Evolutionary conservation across 2,113 vertebrate genomes (phyloP), one percentile per base, ranked within the genome.

Genomic region (Ptilonorhynchus violaceus): DNA sequence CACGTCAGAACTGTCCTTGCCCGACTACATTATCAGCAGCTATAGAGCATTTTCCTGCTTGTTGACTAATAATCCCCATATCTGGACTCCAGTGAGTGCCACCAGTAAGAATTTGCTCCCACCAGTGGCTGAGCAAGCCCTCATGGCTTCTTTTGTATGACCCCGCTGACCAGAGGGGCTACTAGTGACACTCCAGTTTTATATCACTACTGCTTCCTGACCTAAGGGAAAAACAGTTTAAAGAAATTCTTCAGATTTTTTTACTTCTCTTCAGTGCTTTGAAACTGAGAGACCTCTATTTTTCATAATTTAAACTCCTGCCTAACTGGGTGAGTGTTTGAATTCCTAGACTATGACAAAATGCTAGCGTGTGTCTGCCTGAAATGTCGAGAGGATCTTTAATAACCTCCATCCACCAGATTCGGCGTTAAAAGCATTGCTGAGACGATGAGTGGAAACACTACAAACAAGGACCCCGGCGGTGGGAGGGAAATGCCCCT

Each of bases 331-430:
- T 92, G 96, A 98, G 95, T 97, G 94, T 98, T 97, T 96, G 97
- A 97, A 98, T 98, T 98, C 97, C 97, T 97, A 98, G 98, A 98
- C 98, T 98, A 97, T 98, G 98, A 98, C 97, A 97, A 97, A 97
- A 97, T 92, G 92, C 95, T 96, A 97, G 97, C 95, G 67, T 98
- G 96, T 72, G 97, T 98, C 97, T 98, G 97, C 98, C 96, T 97
- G 96, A 98, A 98, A 98, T 97, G 95, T 98, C 96, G 97, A 97
- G 98, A 98, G 97, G 97, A 97, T 97, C 97, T 98, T 98, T 97
- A 97, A 96, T 96, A 98, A 96, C 89, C 96, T 88, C 88, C 64
- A 41, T 91, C 86, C 80, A 69, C 74, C 89, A 85, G 89, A 47
- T 91, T 58, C 46, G 8, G 91, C 59, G 64, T 91, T 95, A 89